A percentile compares a stretch with the other conserved stretches of the same genome.
Evolutionary conservation across 2,888 invertebrate species (phyloP).

Genomic region (Gasteruption jaculator): DNA sequence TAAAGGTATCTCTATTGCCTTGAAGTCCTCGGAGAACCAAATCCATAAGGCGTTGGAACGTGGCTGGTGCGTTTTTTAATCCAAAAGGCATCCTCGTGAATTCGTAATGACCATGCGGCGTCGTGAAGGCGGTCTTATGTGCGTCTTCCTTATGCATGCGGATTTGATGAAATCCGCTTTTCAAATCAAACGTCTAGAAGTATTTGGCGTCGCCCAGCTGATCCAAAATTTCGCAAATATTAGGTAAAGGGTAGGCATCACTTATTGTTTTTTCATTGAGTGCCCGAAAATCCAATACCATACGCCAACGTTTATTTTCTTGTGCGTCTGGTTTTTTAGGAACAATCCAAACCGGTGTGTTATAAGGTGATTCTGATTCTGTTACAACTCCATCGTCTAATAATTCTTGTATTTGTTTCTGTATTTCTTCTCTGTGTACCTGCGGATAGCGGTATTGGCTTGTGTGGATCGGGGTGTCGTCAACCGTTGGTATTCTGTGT

Average conservation of each 20-base stretch:
- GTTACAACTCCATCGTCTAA: constrained; percentile 20
- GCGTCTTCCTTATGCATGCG: too few species aligned
- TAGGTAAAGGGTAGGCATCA: constrained; percentile 32
- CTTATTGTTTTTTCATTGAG: constrained; percentile 33
- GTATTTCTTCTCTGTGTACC: constrained; percentile 12
- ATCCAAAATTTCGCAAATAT: constrained; percentile 33
- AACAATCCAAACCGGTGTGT: constrained; percentile 37
- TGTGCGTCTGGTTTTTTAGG: constrained; percentile 33
- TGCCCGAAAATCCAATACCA: constrained; percentile 32
- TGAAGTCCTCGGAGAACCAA: too few species aligned
- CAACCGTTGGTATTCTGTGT: constrained; percentile 6
- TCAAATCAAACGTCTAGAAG: constrained; percentile 16
- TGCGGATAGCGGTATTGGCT: constrained; percentile 17
- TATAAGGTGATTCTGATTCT: constrained; percentile 32
- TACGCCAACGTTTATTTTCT: constrained; percentile 23
- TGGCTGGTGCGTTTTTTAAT: too few species aligned
- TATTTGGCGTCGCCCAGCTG: constrained; percentile 26
- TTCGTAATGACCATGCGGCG: constrained; percentile 8
- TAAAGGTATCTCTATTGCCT: too few species aligned
- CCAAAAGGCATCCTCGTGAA: too few species aligned
- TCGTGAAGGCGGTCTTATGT: constrained; percentile 10
- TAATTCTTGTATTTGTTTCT: constrained; percentile 12
- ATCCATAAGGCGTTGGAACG: too few species aligned
- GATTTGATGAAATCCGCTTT: constrained; percentile 15
- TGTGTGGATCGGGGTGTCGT: constrained; percentile 10